Evolutionary conservation across 2,797 vertebrate species (phyloP), one percentile per base, ranked within the genome.

Genomic region (Phoeniculus purpureus): DNA sequence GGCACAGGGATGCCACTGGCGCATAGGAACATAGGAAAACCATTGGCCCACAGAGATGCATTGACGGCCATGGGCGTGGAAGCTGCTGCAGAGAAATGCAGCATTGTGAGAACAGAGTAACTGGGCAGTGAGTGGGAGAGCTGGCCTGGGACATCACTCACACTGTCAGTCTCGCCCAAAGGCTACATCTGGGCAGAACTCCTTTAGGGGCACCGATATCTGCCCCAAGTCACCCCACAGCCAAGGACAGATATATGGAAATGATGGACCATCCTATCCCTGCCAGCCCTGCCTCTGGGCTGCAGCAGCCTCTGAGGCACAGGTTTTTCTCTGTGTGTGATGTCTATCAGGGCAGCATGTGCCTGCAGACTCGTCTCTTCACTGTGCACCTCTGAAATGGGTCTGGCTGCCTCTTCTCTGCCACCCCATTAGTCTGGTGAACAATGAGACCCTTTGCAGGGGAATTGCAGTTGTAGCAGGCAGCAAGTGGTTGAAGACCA

Each of bases 181-280:
- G 45, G 47, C 67, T 34, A 4, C 7, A 47, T 32, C 21, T 18
- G 0, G 22, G 19, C 34, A 52, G 83, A 45, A 22, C 45, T 48
- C 54, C 14, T 40, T 10, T 47, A n/a, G 25, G 34, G 19, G 10
- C 21, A 8, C 52, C 51, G 56, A 18, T 26, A 7, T 3, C 22
- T 37, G 45, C 58, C 64, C 59, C 23, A 18, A 14, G 32, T 29
- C 3, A 2, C 48, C 31, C 48, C 29, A 15, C 25, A 60, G 60
- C 21, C 48, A n/a, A 12, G 4, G 11, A 40, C 29, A 27, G 10
- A 25, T 0, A 0, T 0, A 0, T 21, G 29, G 29, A 48, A 48
- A 60, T 0, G 1, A 17, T 5, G 48, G 27, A 54, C 54, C 6
- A 18, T 2, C 4, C 31, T 3, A 1, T 7, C 23, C 10, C 47